Evolutionary conservation across 2,797 vertebrate species (phyloP), one percentile per base, ranked within the genome.

Genomic region (Esox masquinongy): DNA sequence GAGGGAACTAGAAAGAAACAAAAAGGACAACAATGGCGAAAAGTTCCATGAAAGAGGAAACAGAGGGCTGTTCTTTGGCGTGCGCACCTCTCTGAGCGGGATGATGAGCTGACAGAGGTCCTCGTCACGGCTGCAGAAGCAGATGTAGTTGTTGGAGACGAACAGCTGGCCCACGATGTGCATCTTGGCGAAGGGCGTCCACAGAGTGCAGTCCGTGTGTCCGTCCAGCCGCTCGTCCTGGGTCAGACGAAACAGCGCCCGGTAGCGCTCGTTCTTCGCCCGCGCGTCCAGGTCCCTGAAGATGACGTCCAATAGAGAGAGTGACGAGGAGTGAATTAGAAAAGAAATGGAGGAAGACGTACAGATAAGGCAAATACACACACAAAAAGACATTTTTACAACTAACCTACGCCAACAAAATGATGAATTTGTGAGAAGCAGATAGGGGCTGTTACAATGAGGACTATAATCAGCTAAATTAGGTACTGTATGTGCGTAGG

Each of bases 121-220:
- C 70, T 97, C 97, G 66, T 97, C 96, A 73, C 93, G 94, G 91
- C 97, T 99, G 87, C 95, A 94, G 24, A 99, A 99, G 83, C 98
- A 99, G 88, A 99, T 96, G 86, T 99, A 99, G 85, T 97, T 98
- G 89, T 96, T 96, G 85, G 98, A 99, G 88, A 99, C 97, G 88
- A 97, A 99, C 92, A 99, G 96, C 91, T 98, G 97, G 17, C 98
- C 98, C 0, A 95, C 92, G 67, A 98, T 96, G 68, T 99, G 98
- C 91, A 95, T 96, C 90, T 99, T 99, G 67, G 94, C 94, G 73
- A 99, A 99, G 0, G 98, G 97, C 0, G 96, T 96, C 98, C 98
- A 99, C 78, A 99, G 91, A 0, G 98, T 99, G 84, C 98, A 99
- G 83, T 97, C 94, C 0, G 98, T 99, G 83, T 99, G 97, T 70